A percentile compares a stretch with the other conserved stretches of the same genome.
These are phyloP conservation scores for Amiota mariae DNA, from an alignment of 2,888 invertebrate genomes.

Conservation along the genomic window DNA sequence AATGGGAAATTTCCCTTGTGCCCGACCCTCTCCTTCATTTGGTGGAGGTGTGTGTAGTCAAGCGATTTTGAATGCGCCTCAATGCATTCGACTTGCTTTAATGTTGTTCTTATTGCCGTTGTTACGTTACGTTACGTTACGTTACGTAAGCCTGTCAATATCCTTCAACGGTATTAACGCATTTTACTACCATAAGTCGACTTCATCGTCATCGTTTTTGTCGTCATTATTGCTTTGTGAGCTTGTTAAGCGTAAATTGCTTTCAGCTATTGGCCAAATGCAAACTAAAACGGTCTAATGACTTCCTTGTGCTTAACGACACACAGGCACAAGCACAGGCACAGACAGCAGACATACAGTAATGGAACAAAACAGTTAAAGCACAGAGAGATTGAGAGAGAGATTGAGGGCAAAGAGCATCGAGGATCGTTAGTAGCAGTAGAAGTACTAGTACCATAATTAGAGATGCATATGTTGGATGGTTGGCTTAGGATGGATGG, in stretches of 20 bases:
- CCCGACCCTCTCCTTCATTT: not conserved
- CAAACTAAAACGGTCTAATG: conserved; percentile 29
- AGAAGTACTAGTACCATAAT: too few species aligned
- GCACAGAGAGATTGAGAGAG: too few species aligned
- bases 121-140: conserved; percentile 1
- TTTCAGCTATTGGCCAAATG: conserved; percentile 30
- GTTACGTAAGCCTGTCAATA: conserved; percentile 21
- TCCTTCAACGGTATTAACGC: conserved; percentile 23
- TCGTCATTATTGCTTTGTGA: not conserved
- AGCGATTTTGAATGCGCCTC: conserved; percentile 4
- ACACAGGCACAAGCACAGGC: too few species aligned
- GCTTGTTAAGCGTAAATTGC: conserved; percentile 27
- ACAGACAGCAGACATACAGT: too few species aligned
- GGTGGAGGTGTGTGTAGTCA: not conserved
- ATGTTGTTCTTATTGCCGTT: conserved; percentile 4
- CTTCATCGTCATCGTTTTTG: not conserved
- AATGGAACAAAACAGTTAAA: too few species aligned
- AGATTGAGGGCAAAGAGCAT: too few species aligned
- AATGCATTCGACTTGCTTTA: conserved; percentile 18
- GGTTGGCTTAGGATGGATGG: too few species aligned
- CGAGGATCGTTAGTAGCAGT: too few species aligned
- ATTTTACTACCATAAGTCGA: conserved; percentile 16
- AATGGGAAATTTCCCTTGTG: too few species aligned
- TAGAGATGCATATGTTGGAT: too few species aligned
- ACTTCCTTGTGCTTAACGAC: conserved; percentile 12